Base-by-base conservation (phyloP, 2,888 invertebrate species). In the Salticus scenicus region DNA sequence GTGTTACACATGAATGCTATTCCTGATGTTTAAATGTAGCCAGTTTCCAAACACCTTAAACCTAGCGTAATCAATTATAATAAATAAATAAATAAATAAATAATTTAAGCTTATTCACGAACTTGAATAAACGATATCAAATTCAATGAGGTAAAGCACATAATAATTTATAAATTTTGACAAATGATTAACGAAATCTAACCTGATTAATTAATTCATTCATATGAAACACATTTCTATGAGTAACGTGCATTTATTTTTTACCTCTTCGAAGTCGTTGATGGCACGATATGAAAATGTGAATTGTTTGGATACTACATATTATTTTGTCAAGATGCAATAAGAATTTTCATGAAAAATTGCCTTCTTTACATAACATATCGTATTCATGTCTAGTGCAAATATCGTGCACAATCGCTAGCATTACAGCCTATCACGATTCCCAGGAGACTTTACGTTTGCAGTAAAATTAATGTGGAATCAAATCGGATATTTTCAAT, bases 241-340 rank as follows among this genome's bases (percentile, higher is more conserved):
- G 14, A 47, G 7, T 2, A 7, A 10, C 10, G 1, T 4, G 57
- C 24, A 24, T 24, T 24, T 57, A 24, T 24, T 24, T 24, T 24
- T 20, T 57, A 24, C 17, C 24, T 57, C 24, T 24, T 24, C 24
- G 24, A 57, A 57, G 57, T 24, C 5, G 24, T 24, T 24, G 20
- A 57, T 57, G 1, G 57, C 57, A 57, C 57, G 57, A 57, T 57
- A 57, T 24, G 4, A 57, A 57, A 20, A 57, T 24, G 24, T 57
- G 57, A 24, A 57, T 57, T 57, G 57, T 57, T 57, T 57, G 57
- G 57, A 57, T 57, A 57, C 57, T 24, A 24, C 24, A 57, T 57
- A 57, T 57, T 57, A 57, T 57, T 57, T 57, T 57, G 57, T 57
- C 57, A 57, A 57, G 57, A 57, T 57, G 24, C 57, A 57, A 57